Conservation (phyloP, 2,113 vertebrate genomes). For the Hemichromis elongatus region DNA sequence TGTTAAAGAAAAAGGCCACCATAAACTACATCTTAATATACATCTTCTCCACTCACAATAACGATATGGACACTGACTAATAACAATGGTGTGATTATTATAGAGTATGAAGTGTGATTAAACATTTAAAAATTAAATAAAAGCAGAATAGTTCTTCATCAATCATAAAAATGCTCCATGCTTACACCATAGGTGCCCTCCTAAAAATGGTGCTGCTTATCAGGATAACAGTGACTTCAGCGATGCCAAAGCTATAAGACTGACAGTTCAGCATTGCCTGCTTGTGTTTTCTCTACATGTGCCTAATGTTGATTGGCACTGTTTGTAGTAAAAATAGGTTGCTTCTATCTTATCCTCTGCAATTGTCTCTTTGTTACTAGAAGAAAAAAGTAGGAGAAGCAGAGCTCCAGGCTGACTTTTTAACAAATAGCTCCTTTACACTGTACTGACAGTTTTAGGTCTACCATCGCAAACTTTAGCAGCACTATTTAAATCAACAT, state of each 20-base stretch:
- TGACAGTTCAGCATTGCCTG: not conserved
- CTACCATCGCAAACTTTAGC: not conserved
- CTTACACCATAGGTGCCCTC: not conserved
- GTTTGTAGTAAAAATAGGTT: not conserved
- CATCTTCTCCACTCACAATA: not conserved
- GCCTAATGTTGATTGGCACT: not conserved
- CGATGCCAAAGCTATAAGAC: not conserved
- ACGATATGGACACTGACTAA: not conserved
- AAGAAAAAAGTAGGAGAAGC: not conserved
- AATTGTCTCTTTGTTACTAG: not conserved
- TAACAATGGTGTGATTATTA: not conserved
- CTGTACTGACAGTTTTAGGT: not conserved
- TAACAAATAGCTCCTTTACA: not conserved
- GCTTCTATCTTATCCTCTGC: not conserved
- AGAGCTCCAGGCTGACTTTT: not conserved
- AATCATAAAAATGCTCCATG: not conserved
- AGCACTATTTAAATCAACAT: not conserved
- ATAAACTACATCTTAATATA: not conserved
- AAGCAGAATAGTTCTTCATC: not conserved
- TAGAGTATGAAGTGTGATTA: not conserved
- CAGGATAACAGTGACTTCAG: not conserved
- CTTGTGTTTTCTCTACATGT: not conserved
- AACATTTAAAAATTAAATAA: not conserved
- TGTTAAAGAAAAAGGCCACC: conserved; percentile 24
- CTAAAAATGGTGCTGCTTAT: not conserved